phyloP scores from a whole-genome alignment of 2,797 vertebrate species.

The Numenius phaeopus region DNA sequence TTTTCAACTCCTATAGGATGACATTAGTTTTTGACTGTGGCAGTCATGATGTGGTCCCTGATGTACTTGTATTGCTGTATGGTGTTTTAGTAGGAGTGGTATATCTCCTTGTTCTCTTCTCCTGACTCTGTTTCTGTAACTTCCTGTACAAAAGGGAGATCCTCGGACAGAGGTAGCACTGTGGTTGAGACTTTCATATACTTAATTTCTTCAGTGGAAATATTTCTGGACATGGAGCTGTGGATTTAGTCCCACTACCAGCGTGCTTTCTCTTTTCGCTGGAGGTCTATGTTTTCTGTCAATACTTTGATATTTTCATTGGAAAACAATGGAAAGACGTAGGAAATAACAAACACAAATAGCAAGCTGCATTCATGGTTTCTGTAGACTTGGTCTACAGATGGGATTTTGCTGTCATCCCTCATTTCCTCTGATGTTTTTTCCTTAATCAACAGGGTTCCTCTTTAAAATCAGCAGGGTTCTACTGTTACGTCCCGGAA shows the following conservation, averaged over 20 bases:
- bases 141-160: background rate
- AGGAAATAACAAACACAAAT: background rate
- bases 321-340: background rate
- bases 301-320: background rate
- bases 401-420: background rate
- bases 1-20: background rate
- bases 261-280: background rate
- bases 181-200: background rate
- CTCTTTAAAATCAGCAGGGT: background rate
- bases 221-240: background rate
- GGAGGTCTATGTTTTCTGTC: background rate
- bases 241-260: background rate
- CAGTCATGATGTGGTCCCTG: background rate
- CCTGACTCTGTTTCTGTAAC: background rate
- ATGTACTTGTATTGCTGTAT: background rate
- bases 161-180: background rate
- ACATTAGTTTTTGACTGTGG: background rate
- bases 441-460: background rate
- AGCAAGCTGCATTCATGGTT: background rate
- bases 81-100: background rate
- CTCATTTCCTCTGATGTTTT: background rate
- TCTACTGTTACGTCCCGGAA: background rate
- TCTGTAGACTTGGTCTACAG: background rate
- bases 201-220: background rate
- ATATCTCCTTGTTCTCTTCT: background rate